Evolutionary conservation across 2,113 vertebrate species (phyloP).

Genomic region (Paramisgurnus dabryanus): DNA sequence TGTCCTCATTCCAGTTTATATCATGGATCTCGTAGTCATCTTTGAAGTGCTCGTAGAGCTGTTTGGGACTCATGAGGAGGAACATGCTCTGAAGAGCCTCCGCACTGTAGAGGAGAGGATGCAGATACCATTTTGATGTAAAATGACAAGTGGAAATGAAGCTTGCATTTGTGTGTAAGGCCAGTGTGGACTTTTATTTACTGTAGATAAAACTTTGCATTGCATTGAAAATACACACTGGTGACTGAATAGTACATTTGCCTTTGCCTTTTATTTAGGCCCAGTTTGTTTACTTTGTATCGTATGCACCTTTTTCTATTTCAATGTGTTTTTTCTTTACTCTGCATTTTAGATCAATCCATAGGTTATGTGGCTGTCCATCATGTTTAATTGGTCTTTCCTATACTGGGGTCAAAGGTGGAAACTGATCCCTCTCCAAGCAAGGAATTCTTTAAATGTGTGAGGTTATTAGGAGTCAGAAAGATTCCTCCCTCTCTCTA

Average conservation of each 20-base stretch:
- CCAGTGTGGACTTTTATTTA: constrained; percentile 59
- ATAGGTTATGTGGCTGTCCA: constrained; percentile 65
- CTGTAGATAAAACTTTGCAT: constrained; percentile 49
- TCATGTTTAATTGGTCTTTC: constrained; percentile 72
- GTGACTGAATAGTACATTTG: neutral
- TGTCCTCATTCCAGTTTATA: constrained; percentile 96
- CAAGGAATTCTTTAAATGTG: constrained; percentile 66
- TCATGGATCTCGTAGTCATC: constrained; percentile 98
- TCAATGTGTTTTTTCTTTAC: constrained; percentile 22
- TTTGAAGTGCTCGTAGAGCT: constrained; percentile 96
- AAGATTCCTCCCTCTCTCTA: constrained; percentile 53
- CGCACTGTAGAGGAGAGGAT: constrained; percentile 75
- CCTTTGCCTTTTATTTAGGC: constrained; percentile 19
- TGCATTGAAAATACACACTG: constrained; percentile 44
- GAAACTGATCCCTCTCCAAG: constrained; percentile 64
- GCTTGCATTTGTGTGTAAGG: constrained; percentile 1
- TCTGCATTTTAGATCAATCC: constrained; percentile 55
- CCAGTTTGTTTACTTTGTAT: constrained; percentile 30
- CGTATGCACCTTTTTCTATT: constrained; percentile 27
- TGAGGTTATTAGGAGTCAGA: constrained; percentile 59
- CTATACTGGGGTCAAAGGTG: constrained; percentile 61
- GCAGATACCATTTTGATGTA: constrained; percentile 10
- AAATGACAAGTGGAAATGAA: neutral
- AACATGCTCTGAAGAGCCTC: constrained; percentile 98
- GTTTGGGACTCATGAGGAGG: constrained; percentile 96